Conservation (phyloP, 2,888 invertebrate species). For the Cactoblastis cactorum region DNA sequence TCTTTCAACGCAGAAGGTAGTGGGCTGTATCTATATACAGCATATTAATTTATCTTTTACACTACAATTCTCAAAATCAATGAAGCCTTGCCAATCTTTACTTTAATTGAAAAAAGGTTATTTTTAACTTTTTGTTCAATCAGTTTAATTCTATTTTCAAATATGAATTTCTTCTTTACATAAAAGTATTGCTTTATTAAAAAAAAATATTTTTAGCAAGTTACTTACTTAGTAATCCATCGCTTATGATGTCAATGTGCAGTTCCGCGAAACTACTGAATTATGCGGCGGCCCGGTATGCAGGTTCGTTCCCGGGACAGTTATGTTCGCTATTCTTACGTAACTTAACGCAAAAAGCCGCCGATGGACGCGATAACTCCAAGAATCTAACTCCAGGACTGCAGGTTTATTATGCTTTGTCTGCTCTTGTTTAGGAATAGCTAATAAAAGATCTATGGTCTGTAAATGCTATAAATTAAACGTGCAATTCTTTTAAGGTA, state of each 20-base stretch:
- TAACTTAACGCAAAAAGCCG: constrained; percentile 41
- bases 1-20: too few species aligned
- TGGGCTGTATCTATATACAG: too few species aligned
- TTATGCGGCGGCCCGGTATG: constrained; percentile 65
- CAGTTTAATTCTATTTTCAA: too few species aligned
- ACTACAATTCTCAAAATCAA: too few species aligned
- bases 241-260: background rate
- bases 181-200: too few species aligned
- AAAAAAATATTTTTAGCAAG: too few species aligned
- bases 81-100: too few species aligned
- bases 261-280: constrained; percentile 69
- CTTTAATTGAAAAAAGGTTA: too few species aligned
- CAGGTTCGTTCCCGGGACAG: constrained; percentile 66
- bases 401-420: constrained; percentile 6
- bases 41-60: too few species aligned
- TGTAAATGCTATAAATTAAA: background rate
- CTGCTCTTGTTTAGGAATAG: background rate
- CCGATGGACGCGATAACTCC: constrained; percentile 7
- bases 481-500: too few species aligned
- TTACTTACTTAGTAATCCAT: background rate
- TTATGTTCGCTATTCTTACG: constrained; percentile 74
- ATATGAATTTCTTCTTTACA: too few species aligned
- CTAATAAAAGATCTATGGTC: background rate
- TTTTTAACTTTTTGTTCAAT: too few species aligned
- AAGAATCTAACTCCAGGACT: constrained; percentile 9